phyloP scores from a whole-genome alignment of 2,797 vertebrate genomes.

The Ptychobarbus kaznakovi region DNA sequence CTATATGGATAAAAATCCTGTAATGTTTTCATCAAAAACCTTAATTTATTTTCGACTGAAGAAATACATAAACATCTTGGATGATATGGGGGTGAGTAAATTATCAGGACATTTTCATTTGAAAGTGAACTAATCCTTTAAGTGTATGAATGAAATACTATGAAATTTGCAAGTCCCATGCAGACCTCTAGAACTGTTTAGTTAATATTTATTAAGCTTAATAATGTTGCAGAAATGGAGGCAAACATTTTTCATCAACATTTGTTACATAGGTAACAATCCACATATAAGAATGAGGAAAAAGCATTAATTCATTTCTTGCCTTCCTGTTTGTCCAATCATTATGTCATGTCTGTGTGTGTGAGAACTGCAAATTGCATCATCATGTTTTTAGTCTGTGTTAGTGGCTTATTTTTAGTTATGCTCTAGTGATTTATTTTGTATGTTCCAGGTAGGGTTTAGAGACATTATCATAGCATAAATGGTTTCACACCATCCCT shows the following conservation, averaged over 20 bases:
- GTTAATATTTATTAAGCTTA: neutral
- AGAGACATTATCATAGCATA: conserved; percentile 33
- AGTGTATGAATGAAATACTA: neutral
- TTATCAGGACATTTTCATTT: too few species aligned
- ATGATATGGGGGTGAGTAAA: too few species aligned
- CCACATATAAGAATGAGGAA: conserved; percentile 14
- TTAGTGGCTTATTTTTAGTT: conserved; percentile 64
- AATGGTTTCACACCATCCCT: conserved; percentile 37
- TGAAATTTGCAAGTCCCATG: neutral
- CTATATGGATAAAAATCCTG: too few species aligned
- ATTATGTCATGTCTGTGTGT: conserved; percentile 55
- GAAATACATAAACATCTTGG: too few species aligned
- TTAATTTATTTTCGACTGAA: too few species aligned
- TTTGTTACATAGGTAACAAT: conserved; percentile 53
- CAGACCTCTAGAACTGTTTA: neutral
- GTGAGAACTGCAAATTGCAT: conserved; percentile 75
- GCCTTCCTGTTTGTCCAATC: conserved; percentile 67
- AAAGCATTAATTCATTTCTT: conserved; percentile 35
- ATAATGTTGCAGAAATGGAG: conserved; percentile 8
- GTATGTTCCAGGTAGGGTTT: conserved; percentile 37
- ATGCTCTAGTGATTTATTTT: too few species aligned
- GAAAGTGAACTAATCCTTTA: too few species aligned
- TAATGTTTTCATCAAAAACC: too few species aligned
- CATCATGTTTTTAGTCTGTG: conserved; percentile 73
- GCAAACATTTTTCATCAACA: conserved; percentile 30